Evolutionary conservation across 2,888 invertebrate species (phyloP).

Genomic region (Melieria omissa): DNA sequence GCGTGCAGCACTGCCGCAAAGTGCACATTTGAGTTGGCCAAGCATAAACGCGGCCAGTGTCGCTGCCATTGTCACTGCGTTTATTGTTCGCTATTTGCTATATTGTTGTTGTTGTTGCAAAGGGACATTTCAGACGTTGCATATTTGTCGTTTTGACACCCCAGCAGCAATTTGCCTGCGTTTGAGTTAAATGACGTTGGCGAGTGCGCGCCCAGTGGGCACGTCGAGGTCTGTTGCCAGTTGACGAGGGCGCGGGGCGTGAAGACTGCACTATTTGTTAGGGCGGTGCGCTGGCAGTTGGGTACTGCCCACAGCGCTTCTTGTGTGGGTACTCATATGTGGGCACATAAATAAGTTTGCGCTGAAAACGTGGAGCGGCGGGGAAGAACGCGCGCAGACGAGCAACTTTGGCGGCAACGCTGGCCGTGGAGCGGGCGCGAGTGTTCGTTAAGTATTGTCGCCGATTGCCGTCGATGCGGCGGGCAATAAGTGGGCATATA

Average conservation of each 20-base stretch:
- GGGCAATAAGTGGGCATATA: no score
- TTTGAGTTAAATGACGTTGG: slow-evolving; percentile 51
- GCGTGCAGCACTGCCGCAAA: no score
- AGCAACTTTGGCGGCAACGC: no score
- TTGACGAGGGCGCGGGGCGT: background rate
- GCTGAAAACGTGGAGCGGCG: background rate
- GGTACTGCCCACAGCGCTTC: background rate
- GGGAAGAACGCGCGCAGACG: no score
- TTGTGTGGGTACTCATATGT: slow-evolving; percentile 1
- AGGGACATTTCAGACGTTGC: slow-evolving; percentile 22
- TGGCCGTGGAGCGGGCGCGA: no score
- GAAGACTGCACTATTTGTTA: background rate
- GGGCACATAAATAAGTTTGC: slow-evolving; percentile 7
- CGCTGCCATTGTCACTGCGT: background rate
- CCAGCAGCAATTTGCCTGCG: slow-evolving; percentile 47
- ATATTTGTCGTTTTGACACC: slow-evolving; percentile 47
- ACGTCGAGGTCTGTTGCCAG: no score
- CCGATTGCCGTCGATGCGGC: no score
- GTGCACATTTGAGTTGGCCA: slow-evolving; percentile 2
- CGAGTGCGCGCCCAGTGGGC: slow-evolving; percentile 40
- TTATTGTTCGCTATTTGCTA: background rate
- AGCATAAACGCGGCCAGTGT: slow-evolving; percentile 24
- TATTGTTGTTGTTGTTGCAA: slow-evolving; percentile 15
- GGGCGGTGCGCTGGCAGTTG: background rate
- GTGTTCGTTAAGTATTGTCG: no score